Base-by-base conservation (phyloP, 2,113 vertebrate genomes). In the Coregonus clupeaformis region DNA sequence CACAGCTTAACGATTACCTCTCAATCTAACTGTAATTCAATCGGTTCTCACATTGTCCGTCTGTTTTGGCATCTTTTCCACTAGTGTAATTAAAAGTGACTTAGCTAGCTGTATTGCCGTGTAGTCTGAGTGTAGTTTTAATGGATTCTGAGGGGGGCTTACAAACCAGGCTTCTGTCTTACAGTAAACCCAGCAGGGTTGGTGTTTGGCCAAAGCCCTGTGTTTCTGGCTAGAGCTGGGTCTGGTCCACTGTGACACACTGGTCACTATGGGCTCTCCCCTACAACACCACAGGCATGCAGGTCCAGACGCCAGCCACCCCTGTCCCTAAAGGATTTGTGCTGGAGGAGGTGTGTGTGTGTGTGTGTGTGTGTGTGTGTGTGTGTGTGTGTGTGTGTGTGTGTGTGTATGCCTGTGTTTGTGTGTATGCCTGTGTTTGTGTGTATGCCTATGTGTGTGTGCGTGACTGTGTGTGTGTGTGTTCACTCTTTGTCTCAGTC, bases 241-340 rank as follows among this genome's bases (percentile, higher is more conserved):
- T 83, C 82, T 87, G 84, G 83, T 90, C 81, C 84, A 83, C 55
- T 86, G 82, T 84, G 83, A 91, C 71, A 76, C 81, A 62, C 20
- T 74, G 84, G 77, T 85, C 90, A 83, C 81, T 81, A 62, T 80
- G 81, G 78, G 81, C 73, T 83, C 79, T 89, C 84, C 84, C 75
- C 91, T 88, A 85, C 85, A 82, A 72, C 73, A 68, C 67, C 74
- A 63, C 79, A 92, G 87, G 83, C 83, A 89, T 81, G 73, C 74
- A 27, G 80, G 63, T 65, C 1, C 22, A 68, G 49, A 42, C 13
- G 32, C 76, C 79, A 82, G 49, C 49, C 12, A 52, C 49, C 49
- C 13, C 49, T 52, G 49, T 52, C 16, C 3, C 13, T 52, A 52
- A 52, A 52, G 14, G 49, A 52, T 52, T 18, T 18, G 16, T 14